These are phyloP conservation scores for Homalodisca vitripennis DNA, from an alignment of 1,140 invertebrate species.

Conservation along the genomic window DNA sequence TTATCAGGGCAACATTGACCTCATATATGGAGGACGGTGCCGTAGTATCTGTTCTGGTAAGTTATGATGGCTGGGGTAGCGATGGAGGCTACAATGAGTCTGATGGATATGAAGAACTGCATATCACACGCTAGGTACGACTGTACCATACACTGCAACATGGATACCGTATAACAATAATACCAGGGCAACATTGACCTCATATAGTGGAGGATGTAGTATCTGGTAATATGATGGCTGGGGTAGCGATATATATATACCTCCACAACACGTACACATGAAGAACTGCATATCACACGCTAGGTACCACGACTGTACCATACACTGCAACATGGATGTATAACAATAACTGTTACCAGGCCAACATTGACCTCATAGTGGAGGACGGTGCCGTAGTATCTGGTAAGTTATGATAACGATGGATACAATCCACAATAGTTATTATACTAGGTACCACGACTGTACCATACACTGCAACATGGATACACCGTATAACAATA, in stretches of 20 bases:
- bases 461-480: constrained; percentile 56
- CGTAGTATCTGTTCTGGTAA: constrained; percentile 32
- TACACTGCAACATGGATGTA: too few relatives aligned
- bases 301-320: constrained; percentile 57
- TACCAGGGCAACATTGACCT: neutral
- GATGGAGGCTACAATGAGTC: constrained; percentile 16
- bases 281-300: constrained; percentile 55
- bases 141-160: constrained; percentile 54
- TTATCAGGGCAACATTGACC: too few relatives aligned
- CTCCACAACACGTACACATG: constrained; percentile 49
- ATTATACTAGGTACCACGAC: constrained; percentile 54
- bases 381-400: constrained; percentile 31
- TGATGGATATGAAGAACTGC: constrained; percentile 53
- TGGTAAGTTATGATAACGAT: constrained; percentile 31
- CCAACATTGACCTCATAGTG: constrained; percentile 41
- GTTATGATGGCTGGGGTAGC: constrained; percentile 30
- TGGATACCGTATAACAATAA: too few relatives aligned
- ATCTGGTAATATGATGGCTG: too few relatives aligned
- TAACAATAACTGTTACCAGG: too few relatives aligned
- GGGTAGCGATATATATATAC: too few relatives aligned
- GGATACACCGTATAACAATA: too few relatives aligned
- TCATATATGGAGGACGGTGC: constrained; percentile 27
- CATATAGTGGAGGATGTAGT: too few relatives aligned
- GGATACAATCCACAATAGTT: constrained; percentile 14
- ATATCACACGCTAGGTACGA: constrained; percentile 55